Evolutionary conservation across 2,113 vertebrate genomes (phyloP), one percentile per base, ranked within the genome.

Genomic region (Paratilapia polleni): DNA sequence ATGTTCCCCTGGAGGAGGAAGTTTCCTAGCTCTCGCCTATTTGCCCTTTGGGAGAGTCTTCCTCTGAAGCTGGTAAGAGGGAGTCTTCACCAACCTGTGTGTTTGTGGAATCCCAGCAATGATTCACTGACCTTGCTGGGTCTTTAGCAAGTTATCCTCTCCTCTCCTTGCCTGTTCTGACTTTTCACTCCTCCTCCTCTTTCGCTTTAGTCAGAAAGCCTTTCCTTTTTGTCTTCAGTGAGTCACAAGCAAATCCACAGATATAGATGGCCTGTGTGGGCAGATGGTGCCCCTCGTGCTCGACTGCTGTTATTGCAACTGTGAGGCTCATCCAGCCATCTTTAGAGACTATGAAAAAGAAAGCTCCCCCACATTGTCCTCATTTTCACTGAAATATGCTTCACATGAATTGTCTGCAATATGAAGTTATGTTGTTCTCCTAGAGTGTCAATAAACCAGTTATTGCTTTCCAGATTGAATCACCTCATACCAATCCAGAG

Each of bases 201-300:
- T 61, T 85, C 61, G 49, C 83, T 52, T 88, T 86, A 89, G 90
- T 91, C 92, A 93, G 84, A 91, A 78, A 93, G 87, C 86, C 20
- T 6, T 78, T n/a, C 43, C 77, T 92, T 87, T 77, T 91, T 81
- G 89, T 81, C 87, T 83, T 73, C 54, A 47, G 80, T 94, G 92
- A 94, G 82, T 95, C 94, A 94, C 75, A 89, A 91, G 79, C 58
- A 15, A 63, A 86, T 87, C 56, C 80, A 87, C 89, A 79, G 54
- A 94, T 94, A 86, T 90, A 91, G 88, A 56, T 88, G 86, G 77
- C 89, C 94, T 90, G 91, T 87, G 93, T 93, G 91, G 94, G 92
- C 80, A 87, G 89, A 84, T 85, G 77, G 87, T 93, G 93, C 94
- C 92, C 89, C 92, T 82, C 83, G 24, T 94, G 91, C 88, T 89